Percentiles rank a stretch among this genome's conserved stretches.
phyloP scores from a whole-genome alignment of 2,888 invertebrate species.

The Synergus gifuensis region DNA sequence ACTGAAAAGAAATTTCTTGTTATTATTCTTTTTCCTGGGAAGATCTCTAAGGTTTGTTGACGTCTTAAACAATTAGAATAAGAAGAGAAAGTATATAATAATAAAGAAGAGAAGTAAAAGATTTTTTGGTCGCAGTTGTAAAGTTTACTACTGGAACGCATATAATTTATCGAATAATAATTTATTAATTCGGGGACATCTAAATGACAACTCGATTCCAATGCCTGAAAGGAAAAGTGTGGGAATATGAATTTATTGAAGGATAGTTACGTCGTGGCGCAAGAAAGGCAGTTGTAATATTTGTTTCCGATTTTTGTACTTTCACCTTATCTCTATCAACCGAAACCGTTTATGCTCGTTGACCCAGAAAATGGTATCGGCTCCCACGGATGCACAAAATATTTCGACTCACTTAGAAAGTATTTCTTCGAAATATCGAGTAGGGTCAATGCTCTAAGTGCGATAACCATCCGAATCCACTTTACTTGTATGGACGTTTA shows the following conservation, averaged over 20 bases:
- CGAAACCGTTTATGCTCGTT: slow-evolving; percentile 4
- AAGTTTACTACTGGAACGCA: no score
- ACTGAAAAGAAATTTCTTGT: slow-evolving; percentile 52
- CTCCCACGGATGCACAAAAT: slow-evolving; percentile 30
- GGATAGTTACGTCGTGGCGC: slow-evolving; percentile 6
- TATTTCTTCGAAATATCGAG: slow-evolving; percentile 13
- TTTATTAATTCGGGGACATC: neutral
- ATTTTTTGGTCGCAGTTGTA: no score
- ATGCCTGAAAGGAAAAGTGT: slow-evolving; percentile 1
- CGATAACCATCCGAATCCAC: slow-evolving; percentile 3
- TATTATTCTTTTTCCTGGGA: neutral
- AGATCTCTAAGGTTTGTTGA: no score
- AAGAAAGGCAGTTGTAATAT: slow-evolving; percentile 31
- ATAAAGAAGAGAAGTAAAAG: no score
- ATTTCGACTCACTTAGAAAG: slow-evolving; percentile 28
- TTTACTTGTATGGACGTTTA: neutral
- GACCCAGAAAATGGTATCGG: slow-evolving; percentile 18
- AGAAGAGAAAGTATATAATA: no score
- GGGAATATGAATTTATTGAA: slow-evolving; percentile 15
- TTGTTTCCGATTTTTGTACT: slow-evolving; percentile 32
- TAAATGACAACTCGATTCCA: neutral
- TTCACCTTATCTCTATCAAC: slow-evolving; percentile 39
- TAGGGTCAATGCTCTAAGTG: slow-evolving; percentile 28
- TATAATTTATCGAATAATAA: no score
- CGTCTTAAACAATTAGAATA: neutral